Conservation (phyloP, 2,888 invertebrate genomes). For the Dendrolimus pini region DNA sequence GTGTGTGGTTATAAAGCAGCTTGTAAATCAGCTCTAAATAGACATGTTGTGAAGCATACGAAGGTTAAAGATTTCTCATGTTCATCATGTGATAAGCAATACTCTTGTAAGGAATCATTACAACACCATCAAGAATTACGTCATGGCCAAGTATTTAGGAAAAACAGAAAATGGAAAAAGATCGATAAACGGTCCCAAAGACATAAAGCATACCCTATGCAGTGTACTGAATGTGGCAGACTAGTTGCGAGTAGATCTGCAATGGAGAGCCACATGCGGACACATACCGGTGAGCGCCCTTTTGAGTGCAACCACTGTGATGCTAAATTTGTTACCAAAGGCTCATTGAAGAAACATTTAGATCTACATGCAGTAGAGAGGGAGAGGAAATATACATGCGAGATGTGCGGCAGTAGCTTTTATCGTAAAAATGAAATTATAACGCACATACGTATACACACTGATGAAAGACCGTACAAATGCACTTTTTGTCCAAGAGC, state of each 20-base stretch:
- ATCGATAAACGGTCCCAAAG: constrained; percentile 27
- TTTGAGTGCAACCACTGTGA: constrained; percentile 45
- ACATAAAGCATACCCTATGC: constrained; percentile 35
- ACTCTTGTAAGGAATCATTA: background rate
- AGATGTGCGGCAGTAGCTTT: constrained; percentile 61
- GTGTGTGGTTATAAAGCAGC: constrained; percentile 10
- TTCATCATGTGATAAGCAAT: constrained; percentile 10
- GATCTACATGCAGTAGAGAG: constrained; percentile 41
- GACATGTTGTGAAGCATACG: constrained; percentile 15
- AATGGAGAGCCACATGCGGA: constrained; percentile 52
- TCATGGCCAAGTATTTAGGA: constrained; percentile 6
- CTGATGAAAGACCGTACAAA: constrained; percentile 52
- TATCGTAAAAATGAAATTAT: constrained; percentile 54
- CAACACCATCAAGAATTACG: constrained; percentile 1
- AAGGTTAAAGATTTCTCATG: constrained; percentile 16
- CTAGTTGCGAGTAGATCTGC: constrained; percentile 45
- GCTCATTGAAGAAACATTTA: constrained; percentile 48
- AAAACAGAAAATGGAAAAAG: constrained; percentile 11
- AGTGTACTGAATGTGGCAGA: constrained; percentile 51
- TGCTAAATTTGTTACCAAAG: constrained; percentile 43
- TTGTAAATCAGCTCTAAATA: constrained; percentile 13
- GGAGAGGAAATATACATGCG: constrained; percentile 56
- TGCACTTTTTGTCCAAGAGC: constrained; percentile 50
- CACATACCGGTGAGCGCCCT: constrained; percentile 62
- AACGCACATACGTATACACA: constrained; percentile 56